Percentiles rank a stretch among this genome's conserved stretches.
Evolutionary conservation across 2,113 vertebrate species (phyloP).

Genomic region (Cyprinodon variegatus): DNA sequence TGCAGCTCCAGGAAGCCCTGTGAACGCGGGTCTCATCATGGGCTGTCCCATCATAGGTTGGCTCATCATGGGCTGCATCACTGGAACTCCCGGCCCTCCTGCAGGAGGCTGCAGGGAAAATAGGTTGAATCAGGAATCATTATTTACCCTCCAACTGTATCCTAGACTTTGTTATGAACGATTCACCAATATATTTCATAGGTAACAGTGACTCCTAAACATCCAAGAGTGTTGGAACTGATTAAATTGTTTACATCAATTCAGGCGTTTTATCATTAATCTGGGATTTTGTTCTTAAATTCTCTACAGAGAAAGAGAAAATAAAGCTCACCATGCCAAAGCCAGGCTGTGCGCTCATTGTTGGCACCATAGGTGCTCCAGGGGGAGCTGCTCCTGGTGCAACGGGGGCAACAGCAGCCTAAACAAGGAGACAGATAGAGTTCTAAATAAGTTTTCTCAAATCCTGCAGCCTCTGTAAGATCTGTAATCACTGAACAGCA

Average conservation of each 20-base stretch:
- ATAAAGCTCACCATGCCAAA: slow-evolving; percentile 89
- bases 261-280: background rate
- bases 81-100: slow-evolving; percentile 86
- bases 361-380: slow-evolving; percentile 70
- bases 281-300: background rate
- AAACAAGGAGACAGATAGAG: background rate
- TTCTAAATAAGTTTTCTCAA: background rate
- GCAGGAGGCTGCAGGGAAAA: slow-evolving; percentile 80
- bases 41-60: slow-evolving; percentile 89
- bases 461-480: no score
- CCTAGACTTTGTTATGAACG: background rate
- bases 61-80: slow-evolving; percentile 91
- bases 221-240: background rate
- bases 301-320: background rate
- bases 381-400: slow-evolving; percentile 82
- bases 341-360: slow-evolving; percentile 84
- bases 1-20: slow-evolving; percentile 62
- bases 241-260: background rate
- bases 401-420: slow-evolving; percentile 71
- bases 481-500: background rate
- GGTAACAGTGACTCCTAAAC: background rate
- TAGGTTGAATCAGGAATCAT: background rate
- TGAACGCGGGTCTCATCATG: slow-evolving; percentile 93
- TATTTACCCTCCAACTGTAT: background rate
- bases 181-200: background rate